Evolutionary conservation across 2,888 invertebrate genomes (phyloP).

Genomic region (Habrosyne pyritoides): DNA sequence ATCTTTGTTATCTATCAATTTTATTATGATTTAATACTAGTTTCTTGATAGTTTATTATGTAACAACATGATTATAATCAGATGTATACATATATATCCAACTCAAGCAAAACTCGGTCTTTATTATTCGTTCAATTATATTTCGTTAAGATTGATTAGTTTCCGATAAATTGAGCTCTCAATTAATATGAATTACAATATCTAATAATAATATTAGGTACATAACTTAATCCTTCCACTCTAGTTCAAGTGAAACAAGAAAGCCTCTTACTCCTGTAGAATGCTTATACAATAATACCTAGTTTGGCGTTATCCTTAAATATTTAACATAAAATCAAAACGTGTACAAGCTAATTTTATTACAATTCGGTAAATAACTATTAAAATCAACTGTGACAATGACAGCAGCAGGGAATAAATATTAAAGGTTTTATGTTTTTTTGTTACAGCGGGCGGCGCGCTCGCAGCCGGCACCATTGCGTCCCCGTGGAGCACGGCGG

Average conservation of each 20-base stretch:
- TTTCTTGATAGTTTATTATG: not conserved
- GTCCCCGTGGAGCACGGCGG: slow-evolving; percentile 97
- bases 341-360: too few relatives aligned
- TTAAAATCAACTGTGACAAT: too few relatives aligned
- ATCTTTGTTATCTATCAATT: not conserved
- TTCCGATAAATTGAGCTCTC: not conserved
- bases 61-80: not conserved
- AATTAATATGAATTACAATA: not conserved
- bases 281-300: not conserved
- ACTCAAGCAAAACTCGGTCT: too few relatives aligned
- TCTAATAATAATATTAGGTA: not conserved
- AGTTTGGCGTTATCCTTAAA: too few relatives aligned
- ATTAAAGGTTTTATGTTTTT: slow-evolving; percentile 18
- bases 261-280: not conserved
- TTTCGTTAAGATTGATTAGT: too few relatives aligned
- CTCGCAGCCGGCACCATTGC: slow-evolving; percentile 96
- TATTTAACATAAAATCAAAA: too few relatives aligned
- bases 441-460: slow-evolving; percentile 80
- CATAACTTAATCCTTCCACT: not conserved
- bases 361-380: too few relatives aligned
- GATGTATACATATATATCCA: too few relatives aligned
- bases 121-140: too few relatives aligned
- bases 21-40: not conserved
- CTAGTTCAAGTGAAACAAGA: not conserved
- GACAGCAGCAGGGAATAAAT: not conserved